These are phyloP conservation scores for Luehdorfia chinensis DNA, from an alignment of 1,140 invertebrate genomes.

Conservation along the genomic window DNA sequence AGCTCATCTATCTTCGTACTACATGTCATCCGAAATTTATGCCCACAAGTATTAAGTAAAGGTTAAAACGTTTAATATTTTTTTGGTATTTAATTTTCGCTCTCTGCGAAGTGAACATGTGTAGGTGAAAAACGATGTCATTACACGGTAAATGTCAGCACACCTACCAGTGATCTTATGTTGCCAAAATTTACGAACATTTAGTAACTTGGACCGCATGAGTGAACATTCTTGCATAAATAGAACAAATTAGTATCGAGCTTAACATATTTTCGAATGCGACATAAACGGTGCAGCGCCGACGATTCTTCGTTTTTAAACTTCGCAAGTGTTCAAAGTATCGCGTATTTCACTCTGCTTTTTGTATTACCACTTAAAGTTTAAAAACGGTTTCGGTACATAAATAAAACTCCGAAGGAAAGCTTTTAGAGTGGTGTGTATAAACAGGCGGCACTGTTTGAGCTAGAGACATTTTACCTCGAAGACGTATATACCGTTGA, in stretches of 20 bases:
- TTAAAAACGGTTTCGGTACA: slow-evolving; percentile 30
- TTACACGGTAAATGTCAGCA: slow-evolving; percentile 20
- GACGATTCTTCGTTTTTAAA: slow-evolving; percentile 3
- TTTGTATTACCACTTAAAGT: slow-evolving; percentile 25
- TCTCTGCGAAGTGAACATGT: slow-evolving; percentile 19
- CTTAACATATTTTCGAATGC: background rate
- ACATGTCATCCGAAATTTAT: slow-evolving; percentile 16
- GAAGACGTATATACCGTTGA: slow-evolving; percentile 22
- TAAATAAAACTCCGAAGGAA: slow-evolving; percentile 23
- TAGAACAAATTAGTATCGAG: background rate
- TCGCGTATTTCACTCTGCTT: slow-evolving; percentile 13
- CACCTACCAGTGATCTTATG: slow-evolving; percentile 3
- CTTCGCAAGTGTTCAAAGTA: slow-evolving; percentile 15
- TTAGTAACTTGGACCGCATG: background rate
- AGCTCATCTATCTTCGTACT: slow-evolving; percentile 17
- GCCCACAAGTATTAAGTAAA: slow-evolving; percentile 21
- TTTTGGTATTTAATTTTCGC: slow-evolving; percentile 24
- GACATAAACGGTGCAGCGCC: background rate
- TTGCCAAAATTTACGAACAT: background rate
- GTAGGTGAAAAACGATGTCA: slow-evolving; percentile 16
- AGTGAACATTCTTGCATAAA: background rate
- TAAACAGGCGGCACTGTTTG: slow-evolving; percentile 31
- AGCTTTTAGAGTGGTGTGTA: slow-evolving; percentile 28
- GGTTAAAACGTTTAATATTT: slow-evolving; percentile 21
- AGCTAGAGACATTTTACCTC: slow-evolving; percentile 25